Evolutionary conservation across 2,113 vertebrate species (phyloP), one percentile per base, ranked within the genome.

Genomic region (Isichthys henryi): DNA sequence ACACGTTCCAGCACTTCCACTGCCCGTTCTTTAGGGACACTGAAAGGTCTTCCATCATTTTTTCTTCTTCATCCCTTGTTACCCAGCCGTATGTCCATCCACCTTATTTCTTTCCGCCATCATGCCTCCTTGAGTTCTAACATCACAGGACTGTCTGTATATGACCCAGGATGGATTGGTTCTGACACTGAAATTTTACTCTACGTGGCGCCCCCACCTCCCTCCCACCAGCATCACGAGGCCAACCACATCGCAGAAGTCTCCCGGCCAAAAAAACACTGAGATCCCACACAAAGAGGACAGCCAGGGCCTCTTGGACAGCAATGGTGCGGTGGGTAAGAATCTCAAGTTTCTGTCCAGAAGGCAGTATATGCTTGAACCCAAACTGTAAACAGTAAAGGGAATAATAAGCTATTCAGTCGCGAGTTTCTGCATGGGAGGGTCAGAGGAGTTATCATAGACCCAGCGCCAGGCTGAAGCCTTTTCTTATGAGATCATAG

Each of bases 301-400:
- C 19, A 87, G 84, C 46, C 84, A 53, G 13, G 50, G 48, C 23
- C 23, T 87, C 85, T 53, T 53, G 31, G 49, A 13, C 50, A 53
- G 9, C 27, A 3, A 7, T 53, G 15, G 27, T 86, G 48, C 48
- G 49, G 85, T 86, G 85, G 50, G 46, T 87, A 87, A 53, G 50
- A 48, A 53, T 27, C 85, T 87, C 49, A 56, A 35, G n/a, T 87
- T 87, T 13, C 85, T 87, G 49, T 87, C 85, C 27, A 87, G 50
- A 87, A 87, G 50, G 50, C 48, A 87, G 19, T 87, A 15, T 35
- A 15, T 35, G 85, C 23, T 86, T 46, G 19, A 48, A 86, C n/a
- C 23, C n/a, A 50, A 31, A 27, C 48, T 86, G 46, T 50, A 45
- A 45, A 84, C 35, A 84, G 39, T 19, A 45, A 7, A 10, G 82